These are phyloP conservation scores for Scomber colias DNA, from an alignment of 2,113 vertebrate species.

Conservation along the genomic window DNA sequence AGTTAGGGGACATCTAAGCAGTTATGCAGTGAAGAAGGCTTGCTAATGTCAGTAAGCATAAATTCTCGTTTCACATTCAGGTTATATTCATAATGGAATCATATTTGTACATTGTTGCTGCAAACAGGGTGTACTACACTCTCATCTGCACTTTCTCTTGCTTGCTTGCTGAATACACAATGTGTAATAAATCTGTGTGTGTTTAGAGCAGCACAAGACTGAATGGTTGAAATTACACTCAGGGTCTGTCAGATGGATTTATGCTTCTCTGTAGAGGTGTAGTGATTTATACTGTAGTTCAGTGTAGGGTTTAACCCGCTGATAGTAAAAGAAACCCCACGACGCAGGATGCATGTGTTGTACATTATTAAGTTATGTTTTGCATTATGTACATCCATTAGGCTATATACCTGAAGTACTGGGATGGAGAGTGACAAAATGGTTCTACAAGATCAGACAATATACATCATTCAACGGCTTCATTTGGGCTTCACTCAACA, in stretches of 20 bases:
- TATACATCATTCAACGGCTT: not conserved
- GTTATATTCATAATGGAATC: not conserved
- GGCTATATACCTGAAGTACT: not conserved
- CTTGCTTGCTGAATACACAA: not conserved
- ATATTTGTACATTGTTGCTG: not conserved
- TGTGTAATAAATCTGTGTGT: conserved; percentile 14
- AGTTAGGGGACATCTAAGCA: not conserved
- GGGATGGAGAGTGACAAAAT: not conserved
- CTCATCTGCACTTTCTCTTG: not conserved
- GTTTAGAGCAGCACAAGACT: conserved; percentile 10
- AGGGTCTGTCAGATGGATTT: conserved; percentile 15
- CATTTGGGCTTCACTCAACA: not conserved
- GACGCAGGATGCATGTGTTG: conserved; percentile 13
- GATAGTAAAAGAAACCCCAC: conserved; percentile 3
- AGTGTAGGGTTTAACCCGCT: conserved; percentile 18
- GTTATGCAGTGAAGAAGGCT: not conserved
- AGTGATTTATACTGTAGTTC: conserved; percentile 20
- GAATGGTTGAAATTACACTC: conserved; percentile 23
- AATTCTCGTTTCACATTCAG: not conserved
- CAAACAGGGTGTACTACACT: not conserved
- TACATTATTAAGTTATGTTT: not conserved
- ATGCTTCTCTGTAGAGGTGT: not conserved
- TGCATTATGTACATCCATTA: not conserved
- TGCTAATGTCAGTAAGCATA: not conserved
- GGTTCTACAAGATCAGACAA: not conserved